Evolutionary conservation across 2,888 invertebrate genomes (phyloP).

Genomic region (Phrixothrix hirtus): DNA sequence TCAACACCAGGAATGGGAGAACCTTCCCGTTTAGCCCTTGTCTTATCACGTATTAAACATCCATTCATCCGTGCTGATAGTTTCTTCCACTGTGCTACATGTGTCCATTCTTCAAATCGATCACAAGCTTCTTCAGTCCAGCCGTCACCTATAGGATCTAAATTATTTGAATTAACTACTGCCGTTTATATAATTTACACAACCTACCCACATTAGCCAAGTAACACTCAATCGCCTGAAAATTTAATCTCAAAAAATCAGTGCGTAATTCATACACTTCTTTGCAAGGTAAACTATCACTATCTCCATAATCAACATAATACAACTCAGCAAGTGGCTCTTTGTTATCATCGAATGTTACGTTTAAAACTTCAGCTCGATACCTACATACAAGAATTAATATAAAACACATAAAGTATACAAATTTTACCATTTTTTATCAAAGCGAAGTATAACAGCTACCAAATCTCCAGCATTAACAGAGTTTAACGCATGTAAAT

Average conservation of each 20-base stretch:
- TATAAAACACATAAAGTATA: conserved; percentile 3
- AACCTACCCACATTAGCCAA: conserved; percentile 68
- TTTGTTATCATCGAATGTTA: conserved; percentile 64
- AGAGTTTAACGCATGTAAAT: conserved; percentile 60
- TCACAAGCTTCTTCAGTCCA: conserved; percentile 69
- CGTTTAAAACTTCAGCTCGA: conserved; percentile 67
- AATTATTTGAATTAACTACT: not conserved
- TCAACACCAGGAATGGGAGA: conserved; percentile 78
- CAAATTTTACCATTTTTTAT: conserved; percentile 73
- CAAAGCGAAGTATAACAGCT: conserved; percentile 80
- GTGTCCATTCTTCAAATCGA: conserved; percentile 71
- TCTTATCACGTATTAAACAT: conserved; percentile 63
- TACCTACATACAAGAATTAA: conserved; percentile 44
- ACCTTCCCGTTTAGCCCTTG: conserved; percentile 62
- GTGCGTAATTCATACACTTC: conserved; percentile 75
- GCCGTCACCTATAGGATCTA: conserved; percentile 56
- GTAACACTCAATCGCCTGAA: conserved; percentile 88
- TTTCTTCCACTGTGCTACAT: conserved; percentile 80
- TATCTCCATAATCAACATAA: conserved; percentile 89
- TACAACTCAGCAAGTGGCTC: conserved; percentile 71
- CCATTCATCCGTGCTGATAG: conserved; percentile 75
- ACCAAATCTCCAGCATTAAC: conserved; percentile 77
- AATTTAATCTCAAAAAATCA: conserved; percentile 72
- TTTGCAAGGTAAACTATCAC: conserved; percentile 66
- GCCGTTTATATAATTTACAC: too few relatives aligned